Base-by-base conservation (phyloP, 2,888 invertebrate species). In the Eremobia ochroleuca region DNA sequence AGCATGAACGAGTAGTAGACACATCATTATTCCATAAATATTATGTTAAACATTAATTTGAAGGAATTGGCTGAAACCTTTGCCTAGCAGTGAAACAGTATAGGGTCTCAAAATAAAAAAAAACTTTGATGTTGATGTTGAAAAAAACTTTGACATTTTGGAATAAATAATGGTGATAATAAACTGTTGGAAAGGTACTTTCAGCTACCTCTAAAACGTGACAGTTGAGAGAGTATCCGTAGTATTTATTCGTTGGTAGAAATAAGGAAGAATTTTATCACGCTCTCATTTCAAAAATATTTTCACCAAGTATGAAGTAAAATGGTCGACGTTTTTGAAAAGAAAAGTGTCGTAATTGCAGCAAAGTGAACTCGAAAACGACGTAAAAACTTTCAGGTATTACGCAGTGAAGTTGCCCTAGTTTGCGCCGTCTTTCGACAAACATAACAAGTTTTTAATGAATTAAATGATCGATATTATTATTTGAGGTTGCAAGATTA, bases 361-460 rank as follows among this genome's bases (percentile, higher is more conserved):
- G 34, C 40, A 59, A 77, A 71, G 40, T 67, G 58, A 69, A 73
- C 55, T 76, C 66, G 46, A 83, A 76, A 71, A 77, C 70, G 25
- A 52, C 43, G 67, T 76, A 79, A 69, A 85, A 52, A 37, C 73
- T 81, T 81, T 86, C 71, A 84, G 87, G 59, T 84, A 62, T 85
- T 82, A 77, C 76, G 85, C 37, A 77, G 61, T 70, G 9, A 73
- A 52, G 34, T 18, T 69, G 85, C 52, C 62, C 78, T 9, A 84
- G 76, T 81, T 87, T 68, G 37, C 28, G n/a, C 8, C 40, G 25
- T 34, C 66, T 82, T 69, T 84, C 74, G 73, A 74, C 65, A 85
- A 80, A 64, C 68, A 34, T 67, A 55, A 75, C 74, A 58, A 77
- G 72, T 61, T 74, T 49, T 79, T 71, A 67, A 68, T 77, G 69